Percentiles rank a stretch among this genome's conserved stretches.
Conservation (phyloP, 53 echinoderm and acorn worm species). For the Hippasteria phrygiana region DNA sequence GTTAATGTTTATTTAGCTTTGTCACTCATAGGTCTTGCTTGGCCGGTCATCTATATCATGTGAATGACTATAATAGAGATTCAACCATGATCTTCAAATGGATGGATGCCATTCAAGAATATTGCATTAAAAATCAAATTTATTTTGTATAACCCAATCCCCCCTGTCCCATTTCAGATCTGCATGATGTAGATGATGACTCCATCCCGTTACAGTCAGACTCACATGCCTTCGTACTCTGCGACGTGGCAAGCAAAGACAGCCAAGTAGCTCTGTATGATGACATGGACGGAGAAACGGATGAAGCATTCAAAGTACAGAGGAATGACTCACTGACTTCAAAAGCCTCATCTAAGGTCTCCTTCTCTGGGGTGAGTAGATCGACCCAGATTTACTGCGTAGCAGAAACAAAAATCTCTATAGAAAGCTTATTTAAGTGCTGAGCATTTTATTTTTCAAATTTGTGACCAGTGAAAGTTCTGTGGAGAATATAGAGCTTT, state of each 20-base stretch:
- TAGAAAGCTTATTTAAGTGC: too few species aligned
- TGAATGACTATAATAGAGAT: too few species aligned
- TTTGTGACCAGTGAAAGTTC: too few species aligned
- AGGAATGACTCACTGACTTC: constrained; percentile 74
- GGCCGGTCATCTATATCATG: too few species aligned
- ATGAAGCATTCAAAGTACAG: constrained; percentile 24
- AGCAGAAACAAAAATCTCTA: not conserved
- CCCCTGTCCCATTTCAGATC: constrained; percentile 61
- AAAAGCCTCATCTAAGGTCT: constrained; percentile 73
- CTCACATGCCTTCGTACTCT: constrained; percentile 94
- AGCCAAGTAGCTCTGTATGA: constrained; percentile 70
- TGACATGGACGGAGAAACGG: constrained; percentile 22
- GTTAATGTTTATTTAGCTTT: too few species aligned
- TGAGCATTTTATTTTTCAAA: too few species aligned
- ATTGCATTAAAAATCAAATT: not conserved
- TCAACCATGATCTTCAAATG: too few species aligned
- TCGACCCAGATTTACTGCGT: not conserved
- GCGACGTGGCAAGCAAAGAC: constrained; percentile 71
- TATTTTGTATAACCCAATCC: not conserved
- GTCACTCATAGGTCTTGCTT: too few species aligned
- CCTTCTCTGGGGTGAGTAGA: constrained; percentile 71
- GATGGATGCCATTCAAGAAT: not conserved
- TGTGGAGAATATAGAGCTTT: too few species aligned
- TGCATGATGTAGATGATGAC: constrained; percentile 78
- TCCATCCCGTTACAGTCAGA: constrained; percentile 85